Evolutionary conservation across 2,797 vertebrate species (phyloP), one percentile per base, ranked within the genome.

Genomic region (Urocyon cinereoargenteus): DNA sequence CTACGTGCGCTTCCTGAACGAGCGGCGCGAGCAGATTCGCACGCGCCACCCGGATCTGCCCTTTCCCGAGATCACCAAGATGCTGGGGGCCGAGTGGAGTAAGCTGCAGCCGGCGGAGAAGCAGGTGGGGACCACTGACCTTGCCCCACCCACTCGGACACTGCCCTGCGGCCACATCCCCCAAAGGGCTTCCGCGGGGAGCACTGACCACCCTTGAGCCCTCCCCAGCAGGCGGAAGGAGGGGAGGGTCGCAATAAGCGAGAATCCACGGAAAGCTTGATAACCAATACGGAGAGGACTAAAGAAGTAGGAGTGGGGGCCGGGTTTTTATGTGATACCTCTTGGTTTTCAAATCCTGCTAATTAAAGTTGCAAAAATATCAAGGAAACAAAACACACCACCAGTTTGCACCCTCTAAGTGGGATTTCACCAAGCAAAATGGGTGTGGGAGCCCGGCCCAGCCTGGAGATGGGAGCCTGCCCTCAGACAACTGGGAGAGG

Each of bases 51-150:
- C 99, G 0, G 99, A 99, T 93, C 98, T 99, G 96, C 99, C 99
- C 64, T 99, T 99, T 86, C 99, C 99, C 0, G 99, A 99, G 98
- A 99, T 99, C 98, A 99, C 99, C 19, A 99, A 99, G 98, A 99
- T 99, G 98, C 98, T 99, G 14, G 99, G 99, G 24, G 99, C 99
- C 0, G 99, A 99, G 96, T 99, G 99, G 99, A 99, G 99, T 98
- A 99, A 99, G 40, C 98, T 99, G 89, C 99, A 99, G 91, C 99
- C 98, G 0, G 98, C 98, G 0, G 99, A 99, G 94, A 99, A 99
- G 97, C 99, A 99, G 99, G 99, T 99, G 90, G n/a, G 45, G 21
- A 53, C 40, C 34, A n/a, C 51, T 57, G 77, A 90, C 34, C 49
- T 70, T 7, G 21, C 36, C 68, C 40, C 40, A 19, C 6, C n/a